Percentiles rank a stretch among this genome's conserved stretches.
phyloP scores from a whole-genome alignment of 2,797 vertebrate species.

The Hyperoplus lanceolatus region DNA sequence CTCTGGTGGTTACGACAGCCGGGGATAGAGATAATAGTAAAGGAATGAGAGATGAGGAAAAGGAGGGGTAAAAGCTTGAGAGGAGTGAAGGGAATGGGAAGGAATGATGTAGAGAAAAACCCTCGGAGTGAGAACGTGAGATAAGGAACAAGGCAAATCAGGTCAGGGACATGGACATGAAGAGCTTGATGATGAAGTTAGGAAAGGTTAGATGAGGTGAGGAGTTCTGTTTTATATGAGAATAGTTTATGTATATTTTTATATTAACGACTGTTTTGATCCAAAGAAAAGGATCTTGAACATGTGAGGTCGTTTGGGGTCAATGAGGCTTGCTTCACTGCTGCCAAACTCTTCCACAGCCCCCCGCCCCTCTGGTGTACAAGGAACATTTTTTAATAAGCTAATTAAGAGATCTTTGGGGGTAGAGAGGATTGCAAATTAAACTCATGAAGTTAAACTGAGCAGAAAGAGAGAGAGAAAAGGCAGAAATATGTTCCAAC shows the following conservation, averaged over 20 bases:
- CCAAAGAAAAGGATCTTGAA: constrained; percentile 1
- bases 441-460: constrained; percentile 12
- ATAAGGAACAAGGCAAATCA: constrained; percentile 32
- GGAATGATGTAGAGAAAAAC: constrained; percentile 25
- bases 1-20: constrained; percentile 21
- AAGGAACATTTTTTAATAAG: constrained; percentile 11
- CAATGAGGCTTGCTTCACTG: not conserved
- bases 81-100: constrained; percentile 28
- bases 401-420: constrained; percentile 7
- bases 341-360: not conserved
- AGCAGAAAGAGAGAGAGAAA: constrained; percentile 3
- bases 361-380: not conserved
- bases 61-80: constrained; percentile 25
- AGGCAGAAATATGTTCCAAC: not conserved
- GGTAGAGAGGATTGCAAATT: constrained; percentile 7
- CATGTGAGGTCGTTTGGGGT: constrained; percentile 22
- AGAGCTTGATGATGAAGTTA: constrained; percentile 19
- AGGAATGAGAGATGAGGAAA: constrained; percentile 19
- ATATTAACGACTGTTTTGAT: not conserved
- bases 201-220: constrained; percentile 46
- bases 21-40: constrained; percentile 20
- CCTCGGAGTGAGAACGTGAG: constrained; percentile 2
- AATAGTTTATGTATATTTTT: constrained; percentile 8
- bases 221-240: not conserved
- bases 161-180: constrained; percentile 11